phyloP scores from a whole-genome alignment of 2,797 vertebrate genomes.

The Salarias fasciatus region DNA sequence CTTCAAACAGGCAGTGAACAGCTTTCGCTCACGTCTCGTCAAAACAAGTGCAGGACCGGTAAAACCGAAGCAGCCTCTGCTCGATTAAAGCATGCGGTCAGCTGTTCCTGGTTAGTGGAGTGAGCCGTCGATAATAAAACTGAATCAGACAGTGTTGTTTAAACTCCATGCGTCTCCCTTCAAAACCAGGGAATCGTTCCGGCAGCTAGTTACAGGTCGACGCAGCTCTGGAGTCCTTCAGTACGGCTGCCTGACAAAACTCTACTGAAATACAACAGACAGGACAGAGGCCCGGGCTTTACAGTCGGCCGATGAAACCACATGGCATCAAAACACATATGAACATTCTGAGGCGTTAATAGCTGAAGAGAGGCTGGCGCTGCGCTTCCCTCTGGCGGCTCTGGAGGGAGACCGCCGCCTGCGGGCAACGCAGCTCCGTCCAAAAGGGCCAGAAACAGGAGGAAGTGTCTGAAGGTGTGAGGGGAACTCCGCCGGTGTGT shows the following conservation, averaged over 20 bases:
- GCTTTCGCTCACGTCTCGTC: no score
- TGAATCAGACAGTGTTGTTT: constrained; percentile 43
- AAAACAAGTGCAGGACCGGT: no score
- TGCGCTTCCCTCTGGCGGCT: constrained; percentile 50
- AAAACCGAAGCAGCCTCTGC: neutral
- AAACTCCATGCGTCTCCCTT: constrained; percentile 73
- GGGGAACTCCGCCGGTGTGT: no score
- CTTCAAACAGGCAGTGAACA: constrained; percentile 73
- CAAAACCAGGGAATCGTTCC: constrained; percentile 56
- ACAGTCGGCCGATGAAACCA: no score
- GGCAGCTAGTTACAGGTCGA: constrained; percentile 65
- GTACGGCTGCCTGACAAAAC: constrained; percentile 66
- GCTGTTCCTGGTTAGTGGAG: constrained; percentile 29
- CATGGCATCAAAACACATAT: no score
- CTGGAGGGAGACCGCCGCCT: no score
- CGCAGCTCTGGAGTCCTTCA: constrained; percentile 68
- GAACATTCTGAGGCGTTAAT: no score
- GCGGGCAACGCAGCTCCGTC: no score
- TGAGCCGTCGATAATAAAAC: constrained; percentile 68
- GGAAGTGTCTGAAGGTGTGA: no score
- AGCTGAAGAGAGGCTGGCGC: constrained; percentile 40
- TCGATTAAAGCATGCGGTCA: constrained; percentile 58
- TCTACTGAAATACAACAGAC: constrained; percentile 73
- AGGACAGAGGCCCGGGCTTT: no score
- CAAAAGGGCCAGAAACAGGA: no score